These are phyloP conservation scores for Cephus spinipes DNA, from an alignment of 2,888 invertebrate genomes.

Conservation along the genomic window DNA sequence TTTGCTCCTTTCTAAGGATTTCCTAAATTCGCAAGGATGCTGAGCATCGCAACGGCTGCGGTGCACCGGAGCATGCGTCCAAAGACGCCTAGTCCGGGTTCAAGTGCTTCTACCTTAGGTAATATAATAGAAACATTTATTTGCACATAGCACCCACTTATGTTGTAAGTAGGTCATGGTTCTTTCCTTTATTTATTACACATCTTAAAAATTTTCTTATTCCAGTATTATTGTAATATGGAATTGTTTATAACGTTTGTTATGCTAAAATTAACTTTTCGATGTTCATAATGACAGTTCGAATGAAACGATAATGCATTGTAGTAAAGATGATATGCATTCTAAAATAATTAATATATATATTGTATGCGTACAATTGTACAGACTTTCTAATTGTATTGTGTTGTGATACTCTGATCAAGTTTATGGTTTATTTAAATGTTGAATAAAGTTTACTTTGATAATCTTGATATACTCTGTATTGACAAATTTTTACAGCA, in stretches of 20 bases:
- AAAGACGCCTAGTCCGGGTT: conserved; percentile 10
- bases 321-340: neutral
- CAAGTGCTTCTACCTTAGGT: conserved; percentile 15
- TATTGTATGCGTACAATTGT: too few relatives aligned
- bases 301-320: neutral
- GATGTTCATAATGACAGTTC: neutral
- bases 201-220: conserved; percentile 2
- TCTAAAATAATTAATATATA: too few relatives aligned
- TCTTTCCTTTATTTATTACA: neutral
- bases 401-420: neutral
- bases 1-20: neutral
- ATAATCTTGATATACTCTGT: neutral
- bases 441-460: neutral
- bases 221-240: neutral
- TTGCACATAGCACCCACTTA: neutral
- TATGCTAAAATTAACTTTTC: neutral
- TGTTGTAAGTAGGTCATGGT: neutral
- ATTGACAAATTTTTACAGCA: neutral
- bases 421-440: neutral
- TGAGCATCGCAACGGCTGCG: conserved; percentile 20
- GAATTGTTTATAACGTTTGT: conserved; percentile 8
- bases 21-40: conserved; percentile 13
- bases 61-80: conserved; percentile 21
- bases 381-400: neutral
- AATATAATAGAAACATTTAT: conserved; percentile 11